Percentiles rank a stretch among this genome's conserved stretches.
Evolutionary conservation across 2,888 invertebrate genomes (phyloP).

Genomic region (Lycia hirtaria): DNA sequence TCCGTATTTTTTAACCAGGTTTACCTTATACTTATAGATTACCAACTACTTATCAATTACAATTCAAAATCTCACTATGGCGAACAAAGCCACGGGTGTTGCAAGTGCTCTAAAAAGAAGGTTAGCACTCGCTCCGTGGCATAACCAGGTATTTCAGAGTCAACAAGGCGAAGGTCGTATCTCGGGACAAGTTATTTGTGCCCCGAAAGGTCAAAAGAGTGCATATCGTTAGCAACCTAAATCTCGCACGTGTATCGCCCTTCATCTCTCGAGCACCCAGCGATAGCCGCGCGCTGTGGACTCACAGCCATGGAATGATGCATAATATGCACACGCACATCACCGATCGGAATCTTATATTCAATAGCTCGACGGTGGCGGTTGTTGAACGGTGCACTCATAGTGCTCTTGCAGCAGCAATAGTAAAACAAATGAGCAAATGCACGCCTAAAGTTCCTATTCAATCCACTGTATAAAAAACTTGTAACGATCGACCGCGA

Average conservation of each 20-base stretch:
- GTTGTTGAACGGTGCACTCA: conserved; percentile 87
- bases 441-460: conserved; percentile 89
- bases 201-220: too few relatives aligned
- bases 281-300: conserved; percentile 7
- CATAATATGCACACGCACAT: conserved; percentile 91
- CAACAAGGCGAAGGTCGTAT: too few relatives aligned
- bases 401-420: conserved; percentile 90
- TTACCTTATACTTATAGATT: too few relatives aligned
- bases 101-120: too few relatives aligned
- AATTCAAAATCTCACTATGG: too few relatives aligned
- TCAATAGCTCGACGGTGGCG: conserved; percentile 80
- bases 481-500: conserved; percentile 89
- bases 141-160: too few relatives aligned
- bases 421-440: conserved; percentile 91
- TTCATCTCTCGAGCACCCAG: conserved; percentile 76
- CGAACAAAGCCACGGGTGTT: too few relatives aligned
- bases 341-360: conserved; percentile 76
- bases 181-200: too few relatives aligned
- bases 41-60: too few relatives aligned
- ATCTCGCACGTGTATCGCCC: background rate
- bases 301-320: conserved; percentile 45
- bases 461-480: conserved; percentile 86
- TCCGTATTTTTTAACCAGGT: too few relatives aligned
- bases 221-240: background rate
- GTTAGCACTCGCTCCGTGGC: too few relatives aligned